phyloP scores from a whole-genome alignment of 2,797 vertebrate genomes.

The Sebastes matsubarae region DNA sequence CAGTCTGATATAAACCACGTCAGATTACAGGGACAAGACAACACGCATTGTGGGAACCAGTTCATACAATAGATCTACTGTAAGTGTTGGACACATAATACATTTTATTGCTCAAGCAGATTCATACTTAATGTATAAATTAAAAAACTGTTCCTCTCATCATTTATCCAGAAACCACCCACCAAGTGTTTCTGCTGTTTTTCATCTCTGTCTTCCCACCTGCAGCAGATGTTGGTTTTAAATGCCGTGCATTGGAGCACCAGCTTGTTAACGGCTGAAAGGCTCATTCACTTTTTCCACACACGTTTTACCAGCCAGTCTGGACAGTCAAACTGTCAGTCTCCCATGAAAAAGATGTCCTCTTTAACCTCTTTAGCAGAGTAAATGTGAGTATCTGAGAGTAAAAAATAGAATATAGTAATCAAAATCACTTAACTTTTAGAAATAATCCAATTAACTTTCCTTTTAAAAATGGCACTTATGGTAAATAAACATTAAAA shows the following conservation, averaged over 20 bases:
- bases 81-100: not conserved
- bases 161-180: not conserved
- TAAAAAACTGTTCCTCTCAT: too few relatives aligned
- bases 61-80: not conserved
- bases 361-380: too few relatives aligned
- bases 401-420: too few relatives aligned
- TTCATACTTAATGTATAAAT: not conserved
- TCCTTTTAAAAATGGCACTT: not conserved
- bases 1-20: slow-evolving; percentile 1
- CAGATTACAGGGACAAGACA: slow-evolving; percentile 42
- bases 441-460: too few relatives aligned
- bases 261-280: not conserved
- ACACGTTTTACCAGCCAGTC: too few relatives aligned
- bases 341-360: too few relatives aligned
- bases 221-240: not conserved
- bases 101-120: not conserved
- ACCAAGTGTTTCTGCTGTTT: not conserved
- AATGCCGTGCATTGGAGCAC: not conserved
- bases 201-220: not conserved
- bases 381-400: too few relatives aligned
- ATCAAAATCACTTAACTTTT: too few relatives aligned
- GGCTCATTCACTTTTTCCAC: not conserved
- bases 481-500: not conserved
- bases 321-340: too few relatives aligned
- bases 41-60: not conserved